Conservation (phyloP, 2,888 invertebrate species). For the Leptopilina syphax region DNA sequence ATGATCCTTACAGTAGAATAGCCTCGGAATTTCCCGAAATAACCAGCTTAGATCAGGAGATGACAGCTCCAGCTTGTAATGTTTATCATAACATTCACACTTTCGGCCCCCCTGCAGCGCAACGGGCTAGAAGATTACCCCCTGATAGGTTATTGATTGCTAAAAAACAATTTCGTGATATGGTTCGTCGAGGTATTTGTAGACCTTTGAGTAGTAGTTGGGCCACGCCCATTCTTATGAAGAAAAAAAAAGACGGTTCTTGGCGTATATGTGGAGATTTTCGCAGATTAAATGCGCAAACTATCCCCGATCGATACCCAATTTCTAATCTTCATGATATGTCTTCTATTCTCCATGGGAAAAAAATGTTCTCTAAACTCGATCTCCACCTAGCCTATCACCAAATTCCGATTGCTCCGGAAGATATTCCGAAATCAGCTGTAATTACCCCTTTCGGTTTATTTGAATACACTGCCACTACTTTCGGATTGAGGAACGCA, state of each 20-base stretch:
- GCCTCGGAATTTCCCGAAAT: too few relatives aligned
- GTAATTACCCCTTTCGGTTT: background rate
- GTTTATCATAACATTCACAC: conserved; percentile 66
- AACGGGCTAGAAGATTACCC: conserved; percentile 37
- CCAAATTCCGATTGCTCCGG: background rate
- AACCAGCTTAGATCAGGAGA: too few relatives aligned
- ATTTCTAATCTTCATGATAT: background rate
- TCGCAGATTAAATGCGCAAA: too few relatives aligned
- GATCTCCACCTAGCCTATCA: background rate
- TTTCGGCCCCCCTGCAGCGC: conserved; percentile 65
- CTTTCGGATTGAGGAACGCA: conserved; percentile 73
- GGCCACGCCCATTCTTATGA: background rate
- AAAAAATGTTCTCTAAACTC: background rate
- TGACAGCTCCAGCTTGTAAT: conserved; percentile 36
- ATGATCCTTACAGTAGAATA: too few relatives aligned
- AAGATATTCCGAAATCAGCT: background rate
- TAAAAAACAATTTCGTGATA: background rate
- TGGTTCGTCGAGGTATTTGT: background rate
- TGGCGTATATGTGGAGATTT: background rate
- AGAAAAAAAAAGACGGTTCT: too few relatives aligned
- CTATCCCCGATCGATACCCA: background rate
- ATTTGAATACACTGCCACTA: conserved; percentile 65
- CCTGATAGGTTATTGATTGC: background rate
- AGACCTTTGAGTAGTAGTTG: background rate
- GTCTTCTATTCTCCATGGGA: background rate